Base-by-base conservation (phyloP, 2,797 vertebrate species). In the Alcedo quadribrachys region DNA sequence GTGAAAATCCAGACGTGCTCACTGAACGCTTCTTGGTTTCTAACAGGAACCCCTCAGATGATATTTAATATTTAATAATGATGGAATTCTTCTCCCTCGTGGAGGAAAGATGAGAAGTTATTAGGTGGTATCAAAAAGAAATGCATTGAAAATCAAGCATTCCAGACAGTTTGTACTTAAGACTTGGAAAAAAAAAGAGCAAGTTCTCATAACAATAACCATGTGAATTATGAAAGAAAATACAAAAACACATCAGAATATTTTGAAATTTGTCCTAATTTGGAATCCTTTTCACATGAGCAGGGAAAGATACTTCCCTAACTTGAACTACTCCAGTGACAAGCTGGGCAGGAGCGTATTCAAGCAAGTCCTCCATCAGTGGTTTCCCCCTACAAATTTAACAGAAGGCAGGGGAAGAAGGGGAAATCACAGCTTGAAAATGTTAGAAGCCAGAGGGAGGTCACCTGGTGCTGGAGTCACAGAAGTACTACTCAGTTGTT, bases 41-140 rank as follows among this genome's bases (percentile, higher is more conserved):
- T 69, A 90, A 76, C 13, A 89, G 71, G 43, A 89, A 55, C 61
- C 2, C 21, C 48, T 92, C 48, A 79, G 70, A 85, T 77, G 51
- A 81, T 79, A 90, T 93, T 95, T 78, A 94, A 48, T 93, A 90
- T 90, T 94, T 94, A 93, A 95, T 89, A 43, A 51, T 55, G 68
- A 85, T 45, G 32, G 60, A 65, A 15, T 69, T 87, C 62, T 93
- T 87, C 67, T 92, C 50, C 63, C 40, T 81, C 2, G 1, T 8
- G 20, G 13, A 87, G 43, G 40, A 78, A 81, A 79, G 67, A 69
- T 73, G 63, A 89, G 55, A 89, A 30, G 60, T 84, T 90, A 93
- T 93, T 95, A 93, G 90, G 43, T 33, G 65, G 22, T 62, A 90
- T 90, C 15, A 94, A 93, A 93, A 95, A 66, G 11, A 94, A 81